A percentile compares a stretch with the other conserved stretches of the same genome.
These are phyloP conservation scores for Actinostola sp. DNA, from an alignment of 92 coral and sea anemone species.

Conservation along the genomic window DNA sequence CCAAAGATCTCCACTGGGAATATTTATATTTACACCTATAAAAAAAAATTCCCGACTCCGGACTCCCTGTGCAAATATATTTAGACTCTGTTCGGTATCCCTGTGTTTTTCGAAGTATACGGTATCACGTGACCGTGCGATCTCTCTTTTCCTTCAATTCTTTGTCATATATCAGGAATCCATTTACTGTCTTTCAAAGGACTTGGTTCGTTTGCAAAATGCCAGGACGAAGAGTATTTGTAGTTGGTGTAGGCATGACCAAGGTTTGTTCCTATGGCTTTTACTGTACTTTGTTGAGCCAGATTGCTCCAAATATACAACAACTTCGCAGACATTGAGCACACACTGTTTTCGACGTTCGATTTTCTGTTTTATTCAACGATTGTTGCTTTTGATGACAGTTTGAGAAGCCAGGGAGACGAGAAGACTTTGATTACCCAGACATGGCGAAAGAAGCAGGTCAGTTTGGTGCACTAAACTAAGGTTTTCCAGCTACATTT, in stretches of 20 bases:
- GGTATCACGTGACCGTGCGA: slow-evolving; percentile 7
- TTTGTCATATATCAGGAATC: neutral
- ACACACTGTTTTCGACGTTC: too few relatives aligned
- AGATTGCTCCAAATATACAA: neutral
- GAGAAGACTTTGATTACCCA: slow-evolving; percentile 94
- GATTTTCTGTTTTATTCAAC: too few relatives aligned
- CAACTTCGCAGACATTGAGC: too few relatives aligned
- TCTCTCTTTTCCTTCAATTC: neutral
- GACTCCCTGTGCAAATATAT: neutral
- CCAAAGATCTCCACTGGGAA: too few relatives aligned
- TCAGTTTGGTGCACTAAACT: slow-evolving; percentile 7
- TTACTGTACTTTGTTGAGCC: neutral
- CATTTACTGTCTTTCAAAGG: neutral
- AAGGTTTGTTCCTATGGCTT: slow-evolving; percentile 90
- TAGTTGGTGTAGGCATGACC: slow-evolving; percentile 99
- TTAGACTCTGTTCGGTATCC: neutral
- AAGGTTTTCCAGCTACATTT: neutral
- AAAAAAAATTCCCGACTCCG: too few relatives aligned
- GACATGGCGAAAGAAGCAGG: slow-evolving; percentile 99
- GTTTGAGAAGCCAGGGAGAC: slow-evolving; percentile 97
- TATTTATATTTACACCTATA: too few relatives aligned
- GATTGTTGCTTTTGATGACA: slow-evolving; percentile 11
- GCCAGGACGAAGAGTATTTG: slow-evolving; percentile 85
- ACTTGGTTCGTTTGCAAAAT: slow-evolving; percentile 38
- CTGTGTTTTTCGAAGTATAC: slow-evolving; percentile 1